Evolutionary conservation across 1,140 invertebrate species (phyloP).

Genomic region (Ericerus pela): DNA sequence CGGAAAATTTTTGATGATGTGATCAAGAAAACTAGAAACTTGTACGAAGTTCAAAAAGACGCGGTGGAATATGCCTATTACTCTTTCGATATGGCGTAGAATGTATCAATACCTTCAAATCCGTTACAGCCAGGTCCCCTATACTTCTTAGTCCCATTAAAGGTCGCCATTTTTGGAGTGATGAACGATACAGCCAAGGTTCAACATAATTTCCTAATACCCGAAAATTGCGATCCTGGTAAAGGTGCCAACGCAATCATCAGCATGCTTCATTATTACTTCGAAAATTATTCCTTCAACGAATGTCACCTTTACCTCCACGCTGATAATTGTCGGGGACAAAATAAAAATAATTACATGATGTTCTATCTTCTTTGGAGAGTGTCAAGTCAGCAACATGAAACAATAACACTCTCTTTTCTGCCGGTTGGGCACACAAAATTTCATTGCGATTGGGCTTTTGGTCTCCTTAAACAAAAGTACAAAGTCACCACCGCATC

Average conservation of each 20-base stretch:
- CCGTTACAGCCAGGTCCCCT: slow-evolving; percentile 18
- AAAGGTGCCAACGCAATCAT: slow-evolving; percentile 19
- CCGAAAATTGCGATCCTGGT: slow-evolving; percentile 3
- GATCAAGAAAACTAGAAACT: too few relatives aligned
- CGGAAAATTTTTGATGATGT: too few relatives aligned
- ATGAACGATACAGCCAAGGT: slow-evolving; percentile 14
- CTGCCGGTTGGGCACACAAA: slow-evolving; percentile 17
- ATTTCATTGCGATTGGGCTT: slow-evolving; percentile 15
- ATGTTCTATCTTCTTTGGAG: not conserved
- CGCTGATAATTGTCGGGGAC: slow-evolving; percentile 19
- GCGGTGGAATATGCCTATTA: too few relatives aligned
- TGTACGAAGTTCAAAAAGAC: too few relatives aligned
- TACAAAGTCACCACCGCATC: slow-evolving; percentile 8
- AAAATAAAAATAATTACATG: slow-evolving; percentile 17
- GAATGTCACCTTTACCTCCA: slow-evolving; percentile 14
- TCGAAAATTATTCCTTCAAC: slow-evolving; percentile 13
- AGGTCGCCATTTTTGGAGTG: slow-evolving; percentile 17
- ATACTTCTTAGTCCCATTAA: slow-evolving; percentile 18
- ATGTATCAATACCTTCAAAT: slow-evolving; percentile 14
- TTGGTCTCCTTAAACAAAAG: slow-evolving; percentile 15
- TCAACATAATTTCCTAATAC: slow-evolving; percentile 19
- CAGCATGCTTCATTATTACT: slow-evolving; percentile 18
- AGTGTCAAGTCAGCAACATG: not conserved
- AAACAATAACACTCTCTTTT: not conserved
- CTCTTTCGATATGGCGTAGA: slow-evolving; percentile 17